phyloP scores from a whole-genome alignment of 2,797 vertebrate genomes.

The Falco columbarius region DNA sequence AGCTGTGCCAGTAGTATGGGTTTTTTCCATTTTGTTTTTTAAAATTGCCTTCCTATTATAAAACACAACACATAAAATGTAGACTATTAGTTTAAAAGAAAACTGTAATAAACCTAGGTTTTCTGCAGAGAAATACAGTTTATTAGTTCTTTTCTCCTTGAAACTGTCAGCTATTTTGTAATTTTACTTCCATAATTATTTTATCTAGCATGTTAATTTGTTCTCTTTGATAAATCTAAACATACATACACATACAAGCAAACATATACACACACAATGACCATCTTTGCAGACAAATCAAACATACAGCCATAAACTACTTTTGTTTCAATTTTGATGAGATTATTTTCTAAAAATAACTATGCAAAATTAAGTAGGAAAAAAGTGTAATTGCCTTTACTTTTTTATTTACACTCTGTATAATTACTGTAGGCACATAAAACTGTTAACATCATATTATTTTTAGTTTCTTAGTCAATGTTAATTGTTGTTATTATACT shows the following conservation, averaged over 20 bases:
- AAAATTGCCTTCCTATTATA: background rate
- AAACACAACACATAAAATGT: background rate
- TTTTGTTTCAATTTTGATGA: background rate
- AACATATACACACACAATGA: background rate
- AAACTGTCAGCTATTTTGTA: background rate
- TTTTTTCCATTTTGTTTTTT: background rate
- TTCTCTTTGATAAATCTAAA: background rate
- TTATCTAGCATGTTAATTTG: background rate
- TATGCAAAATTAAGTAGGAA: background rate
- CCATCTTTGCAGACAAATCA: background rate
- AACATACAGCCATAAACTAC: background rate
- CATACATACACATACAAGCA: background rate
- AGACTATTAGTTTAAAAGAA: background rate
- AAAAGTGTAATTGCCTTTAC: background rate
- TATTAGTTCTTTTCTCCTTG: background rate
- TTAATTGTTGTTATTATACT: slow-evolving; percentile 42
- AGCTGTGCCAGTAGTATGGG: background rate
- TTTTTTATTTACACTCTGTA: slow-evolving; percentile 32
- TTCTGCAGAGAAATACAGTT: background rate
- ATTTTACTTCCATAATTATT: background rate
- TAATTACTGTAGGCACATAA: slow-evolving; percentile 43
- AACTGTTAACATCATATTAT: slow-evolving; percentile 3
- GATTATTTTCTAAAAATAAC: background rate
- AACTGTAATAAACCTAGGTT: background rate
- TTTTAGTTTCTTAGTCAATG: slow-evolving; percentile 38